Evolutionary conservation across 2,113 vertebrate species (phyloP).

Genomic region (Sinocyclocheilus anshuiensis): DNA sequence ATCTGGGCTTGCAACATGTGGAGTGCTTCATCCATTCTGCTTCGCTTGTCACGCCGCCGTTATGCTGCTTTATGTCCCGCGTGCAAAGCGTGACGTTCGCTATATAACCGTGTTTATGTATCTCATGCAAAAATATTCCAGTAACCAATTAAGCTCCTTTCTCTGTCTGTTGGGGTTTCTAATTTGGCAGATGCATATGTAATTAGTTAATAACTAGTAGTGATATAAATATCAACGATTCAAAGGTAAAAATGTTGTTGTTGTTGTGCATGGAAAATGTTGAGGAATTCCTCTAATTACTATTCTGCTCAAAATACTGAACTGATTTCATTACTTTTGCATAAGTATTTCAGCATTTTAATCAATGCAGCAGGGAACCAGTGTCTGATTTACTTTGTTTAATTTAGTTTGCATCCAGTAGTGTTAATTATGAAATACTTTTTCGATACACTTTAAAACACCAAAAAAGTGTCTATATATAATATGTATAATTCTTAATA

Average conservation of each 20-base stretch:
- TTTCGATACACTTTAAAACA: too few species aligned
- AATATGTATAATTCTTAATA: too few species aligned
- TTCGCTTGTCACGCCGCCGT: not conserved
- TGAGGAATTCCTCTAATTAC: not conserved
- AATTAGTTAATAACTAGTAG: constrained; percentile 13
- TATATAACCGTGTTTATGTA: not conserved
- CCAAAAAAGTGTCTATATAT: too few species aligned
- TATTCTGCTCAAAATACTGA: not conserved
- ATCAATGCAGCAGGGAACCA: not conserved
- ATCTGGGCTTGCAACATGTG: constrained; percentile 36
- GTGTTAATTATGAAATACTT: not conserved
- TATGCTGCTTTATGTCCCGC: not conserved
- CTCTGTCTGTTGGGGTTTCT: constrained; percentile 5
- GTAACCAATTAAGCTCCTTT: constrained; percentile 14
- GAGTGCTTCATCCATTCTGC: not conserved
- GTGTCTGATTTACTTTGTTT: not conserved
- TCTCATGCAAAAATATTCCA: not conserved
- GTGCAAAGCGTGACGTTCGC: not conserved
- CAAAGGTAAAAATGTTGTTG: not conserved
- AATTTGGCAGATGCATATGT: constrained; percentile 3
- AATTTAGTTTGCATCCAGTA: not conserved
- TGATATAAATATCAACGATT: not conserved
- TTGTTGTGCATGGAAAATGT: not conserved
- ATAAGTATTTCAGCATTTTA: not conserved
- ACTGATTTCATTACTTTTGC: not conserved